Evolutionary conservation across 2,888 invertebrate species (phyloP).

Genomic region (Andrena trimmerana): DNA sequence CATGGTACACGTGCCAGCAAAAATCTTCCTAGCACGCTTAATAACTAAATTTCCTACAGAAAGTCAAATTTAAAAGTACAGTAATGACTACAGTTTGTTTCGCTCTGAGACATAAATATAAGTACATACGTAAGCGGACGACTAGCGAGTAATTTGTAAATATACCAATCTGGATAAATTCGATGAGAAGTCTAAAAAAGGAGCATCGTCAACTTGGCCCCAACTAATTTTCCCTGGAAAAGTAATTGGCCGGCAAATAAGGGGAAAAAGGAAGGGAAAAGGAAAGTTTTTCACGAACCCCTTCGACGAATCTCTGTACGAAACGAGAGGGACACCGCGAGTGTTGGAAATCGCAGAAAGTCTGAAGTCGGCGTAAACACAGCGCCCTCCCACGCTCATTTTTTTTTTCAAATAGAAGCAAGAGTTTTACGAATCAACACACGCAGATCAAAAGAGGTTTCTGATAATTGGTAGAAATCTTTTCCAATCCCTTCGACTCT

Average conservation of each 20-base stretch:
- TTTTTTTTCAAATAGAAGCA: constrained; percentile 76
- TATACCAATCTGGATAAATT: not conserved
- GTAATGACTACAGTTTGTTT: no score
- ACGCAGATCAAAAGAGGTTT: constrained; percentile 82
- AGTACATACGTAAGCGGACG: no score
- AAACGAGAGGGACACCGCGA: not conserved
- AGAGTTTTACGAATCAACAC: constrained; percentile 83
- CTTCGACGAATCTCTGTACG: constrained; percentile 10
- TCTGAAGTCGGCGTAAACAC: constrained; percentile 14
- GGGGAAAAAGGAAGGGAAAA: not conserved
- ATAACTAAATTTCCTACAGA: no score
- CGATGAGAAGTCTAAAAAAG: not conserved
- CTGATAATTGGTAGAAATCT: constrained; percentile 84
- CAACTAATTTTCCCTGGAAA: constrained; percentile 20
- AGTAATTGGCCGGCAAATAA: constrained; percentile 41
- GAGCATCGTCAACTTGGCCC: not conserved
- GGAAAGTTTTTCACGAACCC: constrained; percentile 28
- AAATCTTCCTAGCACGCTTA: no score
- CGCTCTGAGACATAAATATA: no score
- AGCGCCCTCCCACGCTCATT: constrained; percentile 25
- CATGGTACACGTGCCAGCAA: no score
- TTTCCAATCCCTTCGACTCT: constrained; percentile 67
- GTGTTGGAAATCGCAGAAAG: constrained; percentile 2
- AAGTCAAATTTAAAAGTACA: no score
- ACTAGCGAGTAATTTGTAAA: not conserved